phyloP scores from a whole-genome alignment of 37 sponge, comb jelly and placozoan genomes.

The Sycon ciliatum region DNA sequence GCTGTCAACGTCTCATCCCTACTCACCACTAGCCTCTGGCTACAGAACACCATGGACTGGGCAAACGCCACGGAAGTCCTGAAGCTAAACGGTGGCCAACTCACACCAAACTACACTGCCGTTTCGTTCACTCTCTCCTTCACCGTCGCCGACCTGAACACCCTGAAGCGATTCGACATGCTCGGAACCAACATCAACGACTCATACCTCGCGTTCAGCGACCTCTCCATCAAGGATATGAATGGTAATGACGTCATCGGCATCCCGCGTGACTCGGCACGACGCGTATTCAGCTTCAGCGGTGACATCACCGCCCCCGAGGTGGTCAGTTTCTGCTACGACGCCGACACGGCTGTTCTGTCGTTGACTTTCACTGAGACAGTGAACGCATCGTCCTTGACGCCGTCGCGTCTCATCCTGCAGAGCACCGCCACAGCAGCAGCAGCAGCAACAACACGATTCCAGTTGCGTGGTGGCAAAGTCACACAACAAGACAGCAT shows the following conservation, averaged over 20 bases:
- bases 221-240: slow-evolving; percentile 56
- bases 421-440: slow-evolving; percentile 31
- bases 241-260: slow-evolving; percentile 43
- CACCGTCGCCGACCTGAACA: slow-evolving; percentile 57
- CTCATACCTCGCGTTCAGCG: slow-evolving; percentile 51
- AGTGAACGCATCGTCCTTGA: slow-evolving; percentile 61
- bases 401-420: slow-evolving; percentile 38
- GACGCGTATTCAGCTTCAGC: slow-evolving; percentile 17
- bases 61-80: slow-evolving; percentile 32
- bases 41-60: slow-evolving; percentile 39
- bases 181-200: slow-evolving; percentile 52
- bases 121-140: slow-evolving; percentile 48
- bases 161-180: slow-evolving; percentile 55
- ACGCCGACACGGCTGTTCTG: slow-evolving; percentile 48
- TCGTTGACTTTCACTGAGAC: slow-evolving; percentile 76
- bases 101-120: slow-evolving; percentile 51
- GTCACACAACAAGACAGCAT: slow-evolving; percentile 50
- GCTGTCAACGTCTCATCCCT: slow-evolving; percentile 68
- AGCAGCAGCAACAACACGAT: neutral
- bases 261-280: slow-evolving; percentile 39
- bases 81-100: slow-evolving; percentile 64
- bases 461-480: slow-evolving; percentile 63
- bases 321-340: slow-evolving; percentile 51
- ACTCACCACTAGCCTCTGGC: slow-evolving; percentile 47
- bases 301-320: slow-evolving; percentile 57